Evolutionary conservation across 1,140 invertebrate species (phyloP).

Genomic region (Scaptodrosophila lebanonensis): DNA sequence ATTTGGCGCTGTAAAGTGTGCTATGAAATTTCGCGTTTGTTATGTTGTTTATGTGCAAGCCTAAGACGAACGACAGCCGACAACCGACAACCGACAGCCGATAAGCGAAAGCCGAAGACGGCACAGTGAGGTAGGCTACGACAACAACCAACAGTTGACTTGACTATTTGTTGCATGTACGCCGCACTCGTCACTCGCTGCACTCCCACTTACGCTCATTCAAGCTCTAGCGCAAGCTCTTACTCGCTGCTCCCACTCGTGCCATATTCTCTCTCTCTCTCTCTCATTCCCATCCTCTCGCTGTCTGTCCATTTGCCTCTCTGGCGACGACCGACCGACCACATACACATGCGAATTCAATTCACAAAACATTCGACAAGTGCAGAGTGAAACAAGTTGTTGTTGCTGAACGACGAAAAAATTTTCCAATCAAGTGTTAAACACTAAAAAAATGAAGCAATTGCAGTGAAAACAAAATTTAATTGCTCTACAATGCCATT

Average conservation of each 20-base stretch:
- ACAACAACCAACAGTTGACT: conserved; percentile 72
- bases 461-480: conserved; percentile 26
- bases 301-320: neutral
- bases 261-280: no score
- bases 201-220: neutral
- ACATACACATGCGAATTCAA: conserved; percentile 34
- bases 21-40: conserved; percentile 73
- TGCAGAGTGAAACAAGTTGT: conserved; percentile 74
- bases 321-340: no score
- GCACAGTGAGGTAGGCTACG: conserved; percentile 70
- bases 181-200: conserved; percentile 26
- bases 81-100: neutral
- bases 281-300: no score
- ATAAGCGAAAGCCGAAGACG: conserved; percentile 3
- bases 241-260: no score
- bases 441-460: conserved; percentile 23
- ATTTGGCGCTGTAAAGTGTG: conserved; percentile 61
- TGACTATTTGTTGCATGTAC: conserved; percentile 73
- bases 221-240: conserved; percentile 12
- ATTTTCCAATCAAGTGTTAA: neutral
- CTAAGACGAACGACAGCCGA: conserved; percentile 3
- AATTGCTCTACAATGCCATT: conserved; percentile 9
- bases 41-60: conserved; percentile 72
- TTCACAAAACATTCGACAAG: conserved; percentile 74
- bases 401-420: conserved; percentile 64